phyloP scores from a whole-genome alignment of 2,797 vertebrate species.

The Phyllotis vaccarum region DNA sequence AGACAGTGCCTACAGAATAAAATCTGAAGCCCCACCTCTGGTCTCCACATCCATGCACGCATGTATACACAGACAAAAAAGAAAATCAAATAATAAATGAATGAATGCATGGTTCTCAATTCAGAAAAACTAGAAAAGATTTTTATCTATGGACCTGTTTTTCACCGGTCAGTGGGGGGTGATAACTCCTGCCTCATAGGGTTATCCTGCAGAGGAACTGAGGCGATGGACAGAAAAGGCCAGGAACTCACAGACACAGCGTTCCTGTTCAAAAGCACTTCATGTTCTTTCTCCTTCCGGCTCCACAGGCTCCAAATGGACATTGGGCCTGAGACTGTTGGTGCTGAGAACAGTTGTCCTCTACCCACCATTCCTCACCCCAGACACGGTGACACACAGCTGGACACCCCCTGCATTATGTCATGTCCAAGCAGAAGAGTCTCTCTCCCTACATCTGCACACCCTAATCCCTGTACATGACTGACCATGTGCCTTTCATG shows the following conservation, averaged over 20 bases:
- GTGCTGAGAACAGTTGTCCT: neutral
- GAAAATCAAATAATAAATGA: neutral
- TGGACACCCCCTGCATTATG: neutral
- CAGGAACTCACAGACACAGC: neutral
- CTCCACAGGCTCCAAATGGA: neutral
- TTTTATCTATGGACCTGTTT: neutral
- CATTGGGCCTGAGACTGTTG: neutral
- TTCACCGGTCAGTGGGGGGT: neutral
- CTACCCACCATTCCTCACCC: neutral
- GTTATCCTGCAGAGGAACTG: neutral
- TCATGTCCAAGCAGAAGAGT: neutral
- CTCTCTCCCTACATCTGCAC: neutral
- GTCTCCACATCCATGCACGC: neutral
- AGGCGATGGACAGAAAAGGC: neutral
- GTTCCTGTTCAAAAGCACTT: neutral
- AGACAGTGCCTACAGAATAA: neutral
- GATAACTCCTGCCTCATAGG: neutral
- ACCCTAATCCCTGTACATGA: neutral
- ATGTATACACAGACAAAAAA: neutral
- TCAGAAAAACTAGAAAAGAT: slow-evolving; percentile 34
- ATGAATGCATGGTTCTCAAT: neutral
- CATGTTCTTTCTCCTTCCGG: neutral
- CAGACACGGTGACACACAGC: neutral
- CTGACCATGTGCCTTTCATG: neutral
- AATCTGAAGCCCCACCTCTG: neutral